A percentile compares a stretch with the other conserved stretches of the same genome.
These are phyloP conservation scores for Bhutanitis thaidina DNA, from an alignment of 2,888 invertebrate genomes.

Conservation along the genomic window DNA sequence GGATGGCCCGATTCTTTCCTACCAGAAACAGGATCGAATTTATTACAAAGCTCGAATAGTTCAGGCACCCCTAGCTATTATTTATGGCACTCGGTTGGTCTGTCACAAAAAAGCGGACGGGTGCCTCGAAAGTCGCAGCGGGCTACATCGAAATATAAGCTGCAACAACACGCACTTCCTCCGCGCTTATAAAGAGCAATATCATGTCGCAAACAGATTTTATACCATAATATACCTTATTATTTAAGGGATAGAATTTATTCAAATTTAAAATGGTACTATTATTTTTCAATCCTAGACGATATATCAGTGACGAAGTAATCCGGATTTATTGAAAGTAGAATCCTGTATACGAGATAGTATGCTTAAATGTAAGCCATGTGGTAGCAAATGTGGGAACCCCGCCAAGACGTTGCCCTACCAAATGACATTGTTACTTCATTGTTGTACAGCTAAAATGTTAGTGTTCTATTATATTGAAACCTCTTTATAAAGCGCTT, in stretches of 20 bases:
- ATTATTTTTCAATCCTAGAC: constrained; percentile 42
- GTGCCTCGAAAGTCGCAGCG: constrained; percentile 76
- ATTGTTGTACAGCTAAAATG: constrained; percentile 58
- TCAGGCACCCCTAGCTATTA: constrained; percentile 77
- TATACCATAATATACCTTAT: constrained; percentile 49
- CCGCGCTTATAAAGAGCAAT: constrained; percentile 48
- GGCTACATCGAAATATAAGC: constrained; percentile 75
- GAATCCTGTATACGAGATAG: constrained; percentile 49
- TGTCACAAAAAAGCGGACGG: constrained; percentile 78
- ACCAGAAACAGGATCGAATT: constrained; percentile 78
- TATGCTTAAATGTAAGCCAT: constrained; percentile 69
- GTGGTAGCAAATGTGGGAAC: constrained; percentile 77
- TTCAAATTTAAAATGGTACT: constrained; percentile 38
- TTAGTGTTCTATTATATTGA: constrained; percentile 20
- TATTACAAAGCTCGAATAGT: constrained; percentile 73
- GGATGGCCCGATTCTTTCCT: constrained; percentile 63
- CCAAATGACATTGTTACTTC: constrained; percentile 70
- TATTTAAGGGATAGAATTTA: constrained; percentile 35
- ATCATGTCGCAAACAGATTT: constrained; percentile 43
- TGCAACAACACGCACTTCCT: constrained; percentile 79
- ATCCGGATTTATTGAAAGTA: constrained; percentile 76
- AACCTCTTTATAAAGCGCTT: constrained; percentile 24
- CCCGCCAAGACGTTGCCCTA: constrained; percentile 73
- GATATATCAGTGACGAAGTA: constrained; percentile 55
- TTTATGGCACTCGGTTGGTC: constrained; percentile 78